Percentiles rank a stretch among this genome's conserved stretches.
phyloP scores from a whole-genome alignment of 1,140 invertebrate genomes.

The Brachionus koreanus region DNA sequence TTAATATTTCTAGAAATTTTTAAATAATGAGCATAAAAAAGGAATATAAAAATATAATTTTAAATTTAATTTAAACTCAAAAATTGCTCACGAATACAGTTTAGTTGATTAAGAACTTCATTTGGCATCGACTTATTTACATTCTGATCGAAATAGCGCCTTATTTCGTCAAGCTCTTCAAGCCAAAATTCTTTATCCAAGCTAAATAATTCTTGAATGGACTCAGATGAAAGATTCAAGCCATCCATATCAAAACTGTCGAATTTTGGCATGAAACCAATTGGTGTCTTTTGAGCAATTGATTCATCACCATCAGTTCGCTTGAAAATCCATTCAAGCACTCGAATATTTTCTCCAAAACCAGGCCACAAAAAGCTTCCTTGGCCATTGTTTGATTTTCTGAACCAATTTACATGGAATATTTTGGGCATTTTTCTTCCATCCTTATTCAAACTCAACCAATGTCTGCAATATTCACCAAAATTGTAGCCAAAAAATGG shows the following conservation, averaged over 20 bases:
- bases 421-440: slow-evolving; percentile 74
- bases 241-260: slow-evolving; percentile 69
- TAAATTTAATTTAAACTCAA: neutral
- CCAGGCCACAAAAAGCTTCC: slow-evolving; percentile 85
- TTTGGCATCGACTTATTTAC: slow-evolving; percentile 79
- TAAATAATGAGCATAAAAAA: neutral
- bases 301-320: slow-evolving; percentile 70
- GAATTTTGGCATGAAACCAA: slow-evolving; percentile 50
- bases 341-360: slow-evolving; percentile 92
- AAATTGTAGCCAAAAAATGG: slow-evolving; percentile 99
- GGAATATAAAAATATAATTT: neutral
- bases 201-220: slow-evolving; percentile 73
- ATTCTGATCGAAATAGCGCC: slow-evolving; percentile 85
- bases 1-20: neutral
- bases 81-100: slow-evolving; percentile 68
- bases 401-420: slow-evolving; percentile 98
- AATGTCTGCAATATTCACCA: slow-evolving; percentile 87
- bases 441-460: slow-evolving; percentile 75
- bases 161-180: slow-evolving; percentile 72
- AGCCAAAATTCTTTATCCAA: slow-evolving; percentile 87
- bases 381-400: slow-evolving; percentile 66
- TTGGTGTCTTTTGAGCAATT: slow-evolving; percentile 50
- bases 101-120: slow-evolving; percentile 70
- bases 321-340: slow-evolving; percentile 86
- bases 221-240: slow-evolving; percentile 65